Percentiles rank a stretch among this genome's conserved stretches.
These are phyloP conservation scores for Hydriomena furcata DNA, from an alignment of 2,888 invertebrate species.

Conservation along the genomic window DNA sequence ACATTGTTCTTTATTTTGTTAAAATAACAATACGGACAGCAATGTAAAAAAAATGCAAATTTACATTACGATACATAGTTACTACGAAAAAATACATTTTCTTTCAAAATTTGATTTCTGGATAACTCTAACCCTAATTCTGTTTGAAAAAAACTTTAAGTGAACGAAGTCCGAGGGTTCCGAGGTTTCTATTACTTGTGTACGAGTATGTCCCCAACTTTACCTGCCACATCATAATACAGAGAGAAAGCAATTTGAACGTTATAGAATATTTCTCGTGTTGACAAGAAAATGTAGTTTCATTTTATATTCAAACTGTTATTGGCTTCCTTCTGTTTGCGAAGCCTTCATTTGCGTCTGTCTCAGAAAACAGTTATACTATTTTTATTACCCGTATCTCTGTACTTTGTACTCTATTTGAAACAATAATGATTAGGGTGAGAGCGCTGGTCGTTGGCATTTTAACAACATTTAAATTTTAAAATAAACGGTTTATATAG, in stretches of 20 bases:
- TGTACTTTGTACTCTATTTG: constrained; percentile 5
- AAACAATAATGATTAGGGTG: constrained; percentile 9
- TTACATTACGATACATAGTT: too few relatives aligned
- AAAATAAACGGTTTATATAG: too few relatives aligned
- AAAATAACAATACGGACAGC: constrained; percentile 6
- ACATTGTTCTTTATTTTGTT: too few relatives aligned
- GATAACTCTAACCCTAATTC: too few relatives aligned
- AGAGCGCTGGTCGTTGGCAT: too few relatives aligned
- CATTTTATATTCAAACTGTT: constrained; percentile 52
- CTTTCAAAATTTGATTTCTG: too few relatives aligned
- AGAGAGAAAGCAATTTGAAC: constrained; percentile 55
- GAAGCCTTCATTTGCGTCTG: constrained; percentile 33
- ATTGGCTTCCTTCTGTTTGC: constrained; percentile 36
- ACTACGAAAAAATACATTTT: too few relatives aligned
- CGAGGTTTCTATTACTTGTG: too few relatives aligned
- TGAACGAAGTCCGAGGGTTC: too few relatives aligned
- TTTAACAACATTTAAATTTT: too few relatives aligned
- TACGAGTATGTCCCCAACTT: constrained; percentile 23
- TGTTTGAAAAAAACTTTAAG: too few relatives aligned
- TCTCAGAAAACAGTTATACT: constrained; percentile 23
- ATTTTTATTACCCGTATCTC: constrained; percentile 22
- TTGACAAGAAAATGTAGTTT: constrained; percentile 51
- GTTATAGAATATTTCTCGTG: constrained; percentile 50
- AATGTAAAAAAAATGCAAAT: too few relatives aligned
- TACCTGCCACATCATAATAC: constrained; percentile 39